phyloP scores from a whole-genome alignment of 1,140 invertebrate species.

The Drosophila sp. region DNA sequence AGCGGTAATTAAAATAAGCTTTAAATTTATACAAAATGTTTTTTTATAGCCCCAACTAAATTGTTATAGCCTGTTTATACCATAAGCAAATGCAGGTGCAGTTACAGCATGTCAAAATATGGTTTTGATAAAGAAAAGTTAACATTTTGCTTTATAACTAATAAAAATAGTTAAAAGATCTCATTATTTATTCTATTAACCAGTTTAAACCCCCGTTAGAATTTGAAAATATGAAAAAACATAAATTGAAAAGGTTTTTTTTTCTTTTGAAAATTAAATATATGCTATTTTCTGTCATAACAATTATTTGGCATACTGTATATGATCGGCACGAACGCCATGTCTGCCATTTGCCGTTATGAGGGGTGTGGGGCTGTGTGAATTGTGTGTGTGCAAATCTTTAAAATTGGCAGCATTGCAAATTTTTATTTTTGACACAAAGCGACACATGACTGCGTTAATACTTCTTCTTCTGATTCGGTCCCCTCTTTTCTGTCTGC shows the following conservation, averaged over 20 bases:
- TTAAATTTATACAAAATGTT: constrained; percentile 9
- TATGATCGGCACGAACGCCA: constrained; percentile 29
- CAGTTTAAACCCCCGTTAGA: too few relatives aligned
- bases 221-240: too few relatives aligned
- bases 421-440: constrained; percentile 60
- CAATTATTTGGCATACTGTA: too few relatives aligned
- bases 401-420: constrained; percentile 72
- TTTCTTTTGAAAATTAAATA: too few relatives aligned
- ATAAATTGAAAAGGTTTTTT: too few relatives aligned
- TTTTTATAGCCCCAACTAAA: constrained; percentile 19
- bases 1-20: constrained; percentile 32
- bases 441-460: constrained; percentile 67
- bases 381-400: constrained; percentile 14
- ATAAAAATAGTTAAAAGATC: too few relatives aligned
- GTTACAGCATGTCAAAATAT: background rate
- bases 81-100: background rate
- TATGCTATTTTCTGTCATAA: too few relatives aligned
- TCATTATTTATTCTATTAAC: too few relatives aligned
- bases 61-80: constrained; percentile 20
- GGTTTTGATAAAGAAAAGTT: too few relatives aligned
- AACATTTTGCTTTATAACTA: constrained; percentile 1
- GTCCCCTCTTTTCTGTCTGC: background rate
- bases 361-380: background rate
- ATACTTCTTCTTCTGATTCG: constrained; percentile 9
- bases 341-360: constrained; percentile 9